Evolutionary conservation across 1,140 invertebrate genomes (phyloP), one percentile per base, ranked within the genome.

Genomic region (Panulirus ornatus): DNA sequence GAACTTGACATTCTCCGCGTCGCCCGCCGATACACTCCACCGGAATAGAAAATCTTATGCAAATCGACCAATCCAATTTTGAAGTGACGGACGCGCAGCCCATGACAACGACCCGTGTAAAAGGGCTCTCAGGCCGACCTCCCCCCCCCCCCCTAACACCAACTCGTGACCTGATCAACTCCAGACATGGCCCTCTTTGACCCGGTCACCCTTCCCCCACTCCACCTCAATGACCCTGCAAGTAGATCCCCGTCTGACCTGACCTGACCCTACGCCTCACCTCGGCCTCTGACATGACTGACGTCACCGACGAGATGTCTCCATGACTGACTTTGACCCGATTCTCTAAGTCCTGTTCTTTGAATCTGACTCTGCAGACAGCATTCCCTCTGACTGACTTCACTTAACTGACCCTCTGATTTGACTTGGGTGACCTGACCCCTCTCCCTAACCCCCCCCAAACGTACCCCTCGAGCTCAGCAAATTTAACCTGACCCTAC

Each of bases 21-120:
- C 58, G 58, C 5, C 44, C 44, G 5, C 44, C 5, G 44, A 66
- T 66, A 66, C 58, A 66, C 58, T 66, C 58, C 58, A 30, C 58
- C 58, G n/a, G 58, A 66, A 66, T 66, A 22, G 58, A 66, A 66
- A 66, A 66, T 66, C 58, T 66, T 66, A 66, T 66, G 58, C 58
- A 66, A 66, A 66, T 66, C 58, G 58, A 30, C 58, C 58, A 66
- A 66, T 66, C 58, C 58, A 66, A 66, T 66, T 66, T 66, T 14
- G 1, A 66, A 27, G 58, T 66, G 58, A 66, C 58, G 58, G 58
- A 66, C 58, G 58, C 58, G 58, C 22, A 6, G 22, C n/a, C 58
- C 58, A 3, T 66, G 58, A 30, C 58, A 66, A 66, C n/a, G 58
- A 66, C n/a, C n/a, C 11, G 54, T 19, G 54, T 14, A n/a, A n/a